phyloP scores from a whole-genome alignment of 2,113 vertebrate genomes.

The Pteropus alecto region DNA sequence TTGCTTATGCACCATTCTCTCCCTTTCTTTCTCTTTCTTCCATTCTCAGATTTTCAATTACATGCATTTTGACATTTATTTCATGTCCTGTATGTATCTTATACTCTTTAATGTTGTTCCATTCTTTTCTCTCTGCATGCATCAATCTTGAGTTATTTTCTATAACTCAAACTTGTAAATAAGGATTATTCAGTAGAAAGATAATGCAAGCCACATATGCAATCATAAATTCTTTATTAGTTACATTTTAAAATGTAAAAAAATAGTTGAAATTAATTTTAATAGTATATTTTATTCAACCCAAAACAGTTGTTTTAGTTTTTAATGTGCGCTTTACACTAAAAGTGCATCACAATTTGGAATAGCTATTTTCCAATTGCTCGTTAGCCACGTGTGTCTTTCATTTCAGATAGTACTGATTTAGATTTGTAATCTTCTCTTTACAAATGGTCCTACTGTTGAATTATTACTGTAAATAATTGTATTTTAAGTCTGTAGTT shows the following conservation, averaged over 20 bases:
- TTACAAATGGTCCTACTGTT: neutral
- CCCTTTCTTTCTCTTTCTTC: neutral
- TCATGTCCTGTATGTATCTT: neutral
- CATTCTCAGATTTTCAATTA: neutral
- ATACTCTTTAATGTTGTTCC: neutral
- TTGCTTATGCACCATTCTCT: neutral
- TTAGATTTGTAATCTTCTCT: neutral
- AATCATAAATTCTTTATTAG: neutral
- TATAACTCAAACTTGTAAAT: neutral
- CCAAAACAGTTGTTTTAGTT: neutral
- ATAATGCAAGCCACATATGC: neutral
- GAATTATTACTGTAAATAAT: neutral
- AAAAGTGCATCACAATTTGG: neutral
- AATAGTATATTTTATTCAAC: neutral
- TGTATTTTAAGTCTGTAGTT: neutral
- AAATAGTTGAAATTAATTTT: neutral
- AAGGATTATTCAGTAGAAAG: neutral
- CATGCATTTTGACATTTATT: neutral
- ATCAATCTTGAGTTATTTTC: neutral
- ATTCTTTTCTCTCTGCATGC: neutral
- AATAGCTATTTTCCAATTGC: neutral
- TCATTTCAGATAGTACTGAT: neutral
- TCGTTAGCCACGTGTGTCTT: neutral
- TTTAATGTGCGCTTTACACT: neutral
- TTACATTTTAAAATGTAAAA: neutral